Base-by-base conservation (phyloP, 2,888 invertebrate genomes). In the Eristalinus sepulchralis region DNA sequence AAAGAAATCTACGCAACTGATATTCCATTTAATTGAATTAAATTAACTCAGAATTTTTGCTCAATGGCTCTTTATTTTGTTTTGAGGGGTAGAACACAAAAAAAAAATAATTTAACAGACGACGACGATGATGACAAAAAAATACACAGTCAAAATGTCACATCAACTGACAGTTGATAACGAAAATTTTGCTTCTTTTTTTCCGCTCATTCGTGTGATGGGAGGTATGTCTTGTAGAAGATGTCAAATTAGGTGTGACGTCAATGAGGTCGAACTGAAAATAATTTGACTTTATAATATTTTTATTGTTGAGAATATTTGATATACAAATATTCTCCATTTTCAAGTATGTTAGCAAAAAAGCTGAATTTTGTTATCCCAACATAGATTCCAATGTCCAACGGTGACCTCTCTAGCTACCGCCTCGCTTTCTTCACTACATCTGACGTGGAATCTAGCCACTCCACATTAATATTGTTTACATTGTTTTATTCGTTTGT, bases 41-140 rank as follows among this genome's bases (percentile, higher is more conserved):
- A 85, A 85, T 78, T 82, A 82, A 82, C 60, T 78, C 59, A 57
- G 68, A 64, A 70, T 77, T 78, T 66, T 80, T 75, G 64, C 68
- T 66, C 36, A 71, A 67, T 62, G 34, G 59, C 77, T 77, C 71
- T 85, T 82, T 78, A 81, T 73, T 82, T 81, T 60, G 72, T 64
- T 57, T 57, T 85, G 33, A 47, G 77, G 47, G 77, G 71, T 79
- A 64, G 68, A 82, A 77, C 17, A 62, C 22, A 57, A 57, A 24
- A 57, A 53, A 53, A 53, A 57, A 57, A 75, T 71, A 80, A 62
- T 73, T 57, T 24, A 72, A 63, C 36, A 60, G 62, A 62, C 67
- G 67, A 55, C 67, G 73, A 70, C n/a, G 34, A 36, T 59, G 36
- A 33, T 70, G 76, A 27, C 27, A 80, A 80, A 76, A 81, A 57